Conservation (phyloP, 2,888 invertebrate species). For the Chelonus formosanus region DNA sequence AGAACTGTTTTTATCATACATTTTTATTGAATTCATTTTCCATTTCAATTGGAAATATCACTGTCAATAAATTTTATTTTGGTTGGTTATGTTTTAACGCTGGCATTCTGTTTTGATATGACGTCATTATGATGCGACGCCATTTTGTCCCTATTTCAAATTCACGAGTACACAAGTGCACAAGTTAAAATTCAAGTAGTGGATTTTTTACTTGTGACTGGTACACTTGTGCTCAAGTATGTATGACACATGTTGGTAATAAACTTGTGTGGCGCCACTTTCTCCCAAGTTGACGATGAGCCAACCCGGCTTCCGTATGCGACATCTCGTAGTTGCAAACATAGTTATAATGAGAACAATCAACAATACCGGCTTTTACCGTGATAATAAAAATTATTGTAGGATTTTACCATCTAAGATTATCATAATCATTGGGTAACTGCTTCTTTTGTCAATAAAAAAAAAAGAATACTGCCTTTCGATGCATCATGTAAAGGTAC, state of each 20-base stretch:
- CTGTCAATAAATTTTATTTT: not conserved
- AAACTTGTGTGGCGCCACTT: not conserved
- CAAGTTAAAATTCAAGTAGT: not conserved
- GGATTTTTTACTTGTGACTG: not conserved
- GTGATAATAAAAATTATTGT: no score
- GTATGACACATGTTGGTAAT: not conserved
- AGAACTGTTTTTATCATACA: not conserved
- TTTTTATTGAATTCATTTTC: not conserved
- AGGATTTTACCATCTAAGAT: no score
- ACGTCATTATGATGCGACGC: not conserved
- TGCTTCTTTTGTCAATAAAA: no score
- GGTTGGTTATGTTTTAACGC: not conserved
- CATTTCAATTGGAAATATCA: not conserved
- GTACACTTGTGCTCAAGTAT: not conserved
- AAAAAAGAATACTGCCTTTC: no score
- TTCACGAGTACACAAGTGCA: conserved; percentile 1
- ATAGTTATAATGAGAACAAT: no score
- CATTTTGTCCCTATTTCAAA: conserved; percentile 2
- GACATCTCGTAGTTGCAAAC: no score
- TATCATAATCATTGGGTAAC: no score
- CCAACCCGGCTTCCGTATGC: conserved; percentile 4
- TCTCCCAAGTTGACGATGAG: not conserved
- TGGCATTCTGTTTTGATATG: no score
- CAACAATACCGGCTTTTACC: no score
- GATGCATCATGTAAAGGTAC: no score